Evolutionary conservation across 2,888 invertebrate genomes (phyloP).

Genomic region (Volucella inflata): DNA sequence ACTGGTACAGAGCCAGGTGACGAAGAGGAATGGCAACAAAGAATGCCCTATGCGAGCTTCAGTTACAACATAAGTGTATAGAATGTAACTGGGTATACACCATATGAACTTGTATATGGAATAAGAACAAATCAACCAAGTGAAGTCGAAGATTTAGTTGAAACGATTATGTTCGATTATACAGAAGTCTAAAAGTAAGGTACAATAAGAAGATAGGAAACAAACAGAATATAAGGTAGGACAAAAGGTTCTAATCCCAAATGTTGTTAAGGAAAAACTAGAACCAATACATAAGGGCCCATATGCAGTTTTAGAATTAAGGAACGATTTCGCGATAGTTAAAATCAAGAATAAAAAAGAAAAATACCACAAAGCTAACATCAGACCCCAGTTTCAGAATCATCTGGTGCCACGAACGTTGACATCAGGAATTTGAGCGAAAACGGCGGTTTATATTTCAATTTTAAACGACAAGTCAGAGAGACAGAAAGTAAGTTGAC

Average conservation of each 20-base stretch:
- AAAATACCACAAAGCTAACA: not conserved
- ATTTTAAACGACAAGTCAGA: slow-evolving; percentile 1
- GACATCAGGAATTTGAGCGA: slow-evolving; percentile 7
- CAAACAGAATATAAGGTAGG: not conserved
- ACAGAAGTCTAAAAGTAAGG: not conserved
- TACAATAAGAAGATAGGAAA: slow-evolving; percentile 3
- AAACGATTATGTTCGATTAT: not conserved
- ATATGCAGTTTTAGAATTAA: slow-evolving; percentile 16
- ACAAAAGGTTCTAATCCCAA: slow-evolving; percentile 8
- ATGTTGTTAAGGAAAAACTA: slow-evolving; percentile 12
- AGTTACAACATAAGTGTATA: slow-evolving; percentile 20
- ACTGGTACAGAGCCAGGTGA: slow-evolving; percentile 3
- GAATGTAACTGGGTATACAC: slow-evolving; percentile 10
- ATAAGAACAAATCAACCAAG: slow-evolving; percentile 20
- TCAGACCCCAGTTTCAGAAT: not conserved
- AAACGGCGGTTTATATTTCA: not conserved
- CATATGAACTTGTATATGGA: slow-evolving; percentile 19
- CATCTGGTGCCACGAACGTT: not conserved
- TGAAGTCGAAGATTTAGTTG: not conserved
- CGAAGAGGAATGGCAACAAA: slow-evolving; percentile 9
- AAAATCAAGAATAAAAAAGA: not conserved
- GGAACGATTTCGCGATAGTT: slow-evolving; percentile 1
- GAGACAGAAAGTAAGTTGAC: slow-evolving; percentile 12
- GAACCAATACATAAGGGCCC: not conserved
- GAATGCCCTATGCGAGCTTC: slow-evolving; percentile 17